phyloP scores from a whole-genome alignment of 2,113 vertebrate species.

The Cygnus atratus region DNA sequence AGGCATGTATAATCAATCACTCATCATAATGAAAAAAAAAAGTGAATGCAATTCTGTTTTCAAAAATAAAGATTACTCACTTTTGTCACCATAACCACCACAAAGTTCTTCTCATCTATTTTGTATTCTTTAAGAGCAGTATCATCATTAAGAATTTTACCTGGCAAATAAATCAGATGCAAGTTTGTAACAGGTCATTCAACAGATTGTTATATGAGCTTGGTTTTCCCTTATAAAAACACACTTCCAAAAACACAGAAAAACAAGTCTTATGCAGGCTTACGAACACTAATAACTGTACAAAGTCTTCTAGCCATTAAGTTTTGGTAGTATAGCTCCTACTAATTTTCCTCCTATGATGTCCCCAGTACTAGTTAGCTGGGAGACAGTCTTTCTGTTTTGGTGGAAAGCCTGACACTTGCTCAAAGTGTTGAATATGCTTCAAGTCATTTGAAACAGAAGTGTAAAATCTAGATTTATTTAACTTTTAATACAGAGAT shows the following conservation, averaged over 20 bases:
- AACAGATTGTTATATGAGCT: not conserved
- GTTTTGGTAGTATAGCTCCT: not conserved
- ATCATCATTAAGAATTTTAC: conserved; percentile 96
- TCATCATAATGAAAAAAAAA: not conserved
- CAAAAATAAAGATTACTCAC: conserved; percentile 71
- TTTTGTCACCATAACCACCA: conserved; percentile 98
- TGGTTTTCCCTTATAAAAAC: not conserved
- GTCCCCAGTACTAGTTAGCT: not conserved
- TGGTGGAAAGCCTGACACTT: not conserved
- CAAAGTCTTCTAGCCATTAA: not conserved
- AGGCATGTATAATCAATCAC: not conserved
- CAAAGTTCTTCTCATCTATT: conserved; percentile 97
- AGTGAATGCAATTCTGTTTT: not conserved
- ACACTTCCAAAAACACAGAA: not conserved
- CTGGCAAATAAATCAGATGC: conserved; percentile 71
- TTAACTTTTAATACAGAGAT: not conserved
- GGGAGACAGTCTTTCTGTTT: not conserved
- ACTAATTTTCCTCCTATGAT: not conserved
- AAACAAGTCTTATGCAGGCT: not conserved
- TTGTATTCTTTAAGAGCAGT: conserved; percentile 94
- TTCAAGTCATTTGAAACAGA: not conserved
- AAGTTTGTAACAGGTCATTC: conserved; percentile 16
- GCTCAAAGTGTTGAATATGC: not conserved
- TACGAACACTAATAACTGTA: not conserved
- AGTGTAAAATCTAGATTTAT: not conserved